These are phyloP conservation scores for Lepidurus apus DNA, from an alignment of 1,140 invertebrate species.

Conservation along the genomic window DNA sequence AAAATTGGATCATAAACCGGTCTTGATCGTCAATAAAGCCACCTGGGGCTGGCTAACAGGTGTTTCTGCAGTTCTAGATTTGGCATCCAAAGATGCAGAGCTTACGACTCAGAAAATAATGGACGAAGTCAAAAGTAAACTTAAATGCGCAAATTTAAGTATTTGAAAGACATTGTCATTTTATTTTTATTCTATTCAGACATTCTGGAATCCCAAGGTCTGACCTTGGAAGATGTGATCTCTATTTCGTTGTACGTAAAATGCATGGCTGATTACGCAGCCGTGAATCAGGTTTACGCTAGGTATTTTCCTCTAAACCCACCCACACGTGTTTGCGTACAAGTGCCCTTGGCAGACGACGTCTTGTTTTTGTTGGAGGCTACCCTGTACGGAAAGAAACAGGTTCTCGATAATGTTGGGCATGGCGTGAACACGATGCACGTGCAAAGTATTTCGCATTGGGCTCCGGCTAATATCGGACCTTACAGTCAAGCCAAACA, in stretches of 20 bases:
- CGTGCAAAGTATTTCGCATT: conserved; percentile 89
- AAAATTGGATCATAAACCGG: neutral
- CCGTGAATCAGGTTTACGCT: conserved; percentile 70
- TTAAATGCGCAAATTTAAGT: neutral
- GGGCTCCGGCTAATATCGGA: conserved; percentile 92
- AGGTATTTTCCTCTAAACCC: conserved; percentile 66
- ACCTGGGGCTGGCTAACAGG: neutral
- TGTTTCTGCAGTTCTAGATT: neutral
- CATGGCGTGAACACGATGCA: conserved; percentile 58
- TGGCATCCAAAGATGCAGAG: neutral
- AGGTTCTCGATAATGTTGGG: conserved; percentile 26
- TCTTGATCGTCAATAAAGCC: neutral
- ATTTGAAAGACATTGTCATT: neutral
- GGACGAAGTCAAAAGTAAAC: neutral
- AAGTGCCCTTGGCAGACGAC: conserved; percentile 64
- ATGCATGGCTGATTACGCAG: conserved; percentile 70
- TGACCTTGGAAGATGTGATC: conserved; percentile 60
- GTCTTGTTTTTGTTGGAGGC: conserved; percentile 72
- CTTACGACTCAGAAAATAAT: neutral
- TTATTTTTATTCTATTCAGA: conserved; percentile 37
- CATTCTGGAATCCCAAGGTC: conserved; percentile 38
- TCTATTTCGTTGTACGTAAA: conserved; percentile 74
- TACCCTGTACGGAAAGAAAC: conserved; percentile 55
- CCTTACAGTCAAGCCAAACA: conserved; percentile 88
- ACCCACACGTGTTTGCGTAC: conserved; percentile 79